Evolutionary conservation across 1,140 invertebrate genomes (phyloP), one percentile per base, ranked within the genome.

Genomic region (Trichogramma pretiosum): DNA sequence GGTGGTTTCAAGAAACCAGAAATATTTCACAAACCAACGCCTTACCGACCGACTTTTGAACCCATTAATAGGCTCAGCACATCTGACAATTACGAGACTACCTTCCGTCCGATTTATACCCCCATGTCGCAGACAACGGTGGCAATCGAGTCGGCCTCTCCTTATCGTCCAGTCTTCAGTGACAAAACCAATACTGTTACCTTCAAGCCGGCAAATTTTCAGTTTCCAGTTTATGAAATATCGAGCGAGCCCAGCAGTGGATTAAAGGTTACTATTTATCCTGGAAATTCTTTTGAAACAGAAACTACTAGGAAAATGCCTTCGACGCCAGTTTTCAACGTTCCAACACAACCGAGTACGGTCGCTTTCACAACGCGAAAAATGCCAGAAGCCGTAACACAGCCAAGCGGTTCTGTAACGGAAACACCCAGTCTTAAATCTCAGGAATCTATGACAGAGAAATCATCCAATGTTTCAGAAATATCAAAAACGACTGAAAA

Each of bases 1-100:
- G 14, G 19, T 36, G 32, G 16, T 18, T 41, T 36, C 17, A 46
- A 46, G 5, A 46, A 41, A 23, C 49, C 49, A 1, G 38, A 10
- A 13, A 36, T 9, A 5, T 30, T 4, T 41, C n/a, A 41, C 10
- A 35, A 22, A 42, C 37, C 49, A n/a, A 8, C 38, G 0, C 23
- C 23, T 11, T 41, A 36, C 5, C 32, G 30, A 3, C 34, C 43
- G 16, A 8, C 23, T 7, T 46, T 45, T 11, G 42, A 50, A 11
- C 16, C 35, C 23, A 3, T 30, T n/a, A 35, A 9, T 10, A 39
- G 26, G 11, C 5, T 21, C 24, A 5, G 24, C 24, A 5, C 24
- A 11, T 5, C n/a, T n/a, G n/a, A n/a, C n/a, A n/a, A 7, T 28
- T 28, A 28, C 24, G 24, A 28, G 24, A 11, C 24, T 5, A 28